Evolutionary conservation across 2,797 vertebrate genomes (phyloP), one percentile per base, ranked within the genome.

Genomic region (Pangasius djambal): DNA sequence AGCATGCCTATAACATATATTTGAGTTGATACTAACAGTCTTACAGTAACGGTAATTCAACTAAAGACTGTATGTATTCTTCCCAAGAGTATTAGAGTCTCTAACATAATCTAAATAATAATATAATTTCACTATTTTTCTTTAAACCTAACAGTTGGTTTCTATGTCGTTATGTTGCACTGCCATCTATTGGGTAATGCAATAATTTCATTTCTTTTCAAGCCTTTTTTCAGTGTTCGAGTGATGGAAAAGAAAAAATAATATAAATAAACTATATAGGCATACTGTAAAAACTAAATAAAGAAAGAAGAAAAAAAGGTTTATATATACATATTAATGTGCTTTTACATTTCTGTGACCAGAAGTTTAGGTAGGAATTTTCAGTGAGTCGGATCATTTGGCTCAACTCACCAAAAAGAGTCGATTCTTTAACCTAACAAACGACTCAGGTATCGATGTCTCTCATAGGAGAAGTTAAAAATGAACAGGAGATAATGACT

Each of bases 111-210:
- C 8, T 57, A 25, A 82, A 6, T 55, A 59, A 55, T 28, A 40
- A 48, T 67, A 48, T 61, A 37, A 22, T 59, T 79, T 52, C 48
- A n/a, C n/a, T 22, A 2, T 9, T 10, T 20, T 16, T 48, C 22
- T 48, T 28, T 9, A 48, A 75, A 48, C 25, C 44, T 48, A 75
- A 48, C 40, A 70, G 69, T 18, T 70, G 13, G 9, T 31, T 31
- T 50, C 2, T 55, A 10, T 83, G 82, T 50, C 15, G 61, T 67
- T 83, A 83, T 83, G 61, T 67, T 83, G 40, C 40, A 83, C 82
- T 83, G 82, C 82, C 82, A 83, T 83, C 82, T 83, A 83, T 67
- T 83, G 82, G 82, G 40, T 65, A 48, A 48, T 48, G 22, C 48
- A 61, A 83, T 83, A 2, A 81, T 81, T 59, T 57, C 4, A 40